These are phyloP conservation scores for Loris lydekkerianus DNA, from an alignment of 2,797 vertebrate genomes.

Conservation along the genomic window DNA sequence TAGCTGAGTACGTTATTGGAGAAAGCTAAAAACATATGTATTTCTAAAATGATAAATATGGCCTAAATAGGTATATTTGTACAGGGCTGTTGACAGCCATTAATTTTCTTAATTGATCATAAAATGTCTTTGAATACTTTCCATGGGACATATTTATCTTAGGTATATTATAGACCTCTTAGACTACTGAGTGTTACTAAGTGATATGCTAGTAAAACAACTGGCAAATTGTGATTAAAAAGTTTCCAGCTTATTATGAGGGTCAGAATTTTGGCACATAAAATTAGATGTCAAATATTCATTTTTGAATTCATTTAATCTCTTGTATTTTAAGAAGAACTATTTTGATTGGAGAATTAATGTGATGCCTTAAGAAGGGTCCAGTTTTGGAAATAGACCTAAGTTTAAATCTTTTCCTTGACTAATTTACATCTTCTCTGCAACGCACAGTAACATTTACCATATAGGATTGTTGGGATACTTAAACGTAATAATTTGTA, in stretches of 20 bases:
- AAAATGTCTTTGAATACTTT: conserved; percentile 6
- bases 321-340: conserved; percentile 26
- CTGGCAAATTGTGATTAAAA: not conserved
- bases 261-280: not conserved
- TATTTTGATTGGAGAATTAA: conserved; percentile 47
- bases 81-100: not conserved
- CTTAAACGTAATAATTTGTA: conserved; percentile 14
- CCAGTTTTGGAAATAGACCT: conserved; percentile 10
- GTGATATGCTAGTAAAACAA: conserved; percentile 3
- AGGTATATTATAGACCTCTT: not conserved
- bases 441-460: not conserved
- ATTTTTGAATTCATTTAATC: conserved; percentile 41
- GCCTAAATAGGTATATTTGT: not conserved
- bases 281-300: conserved; percentile 16
- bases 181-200: not conserved
- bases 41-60: conserved; percentile 35
- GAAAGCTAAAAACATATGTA: conserved; percentile 13
- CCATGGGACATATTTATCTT: not conserved
- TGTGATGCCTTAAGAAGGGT: not conserved
- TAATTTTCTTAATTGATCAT: conserved; percentile 62
- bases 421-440: not conserved
- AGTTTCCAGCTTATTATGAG: not conserved
- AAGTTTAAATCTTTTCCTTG: conserved; percentile 14
- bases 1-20: not conserved
- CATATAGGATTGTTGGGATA: conserved; percentile 1